Percentiles rank a stretch among this genome's conserved stretches.
These are phyloP conservation scores for Athripsodes cinereus DNA, from an alignment of 2,888 invertebrate genomes.

Conservation along the genomic window DNA sequence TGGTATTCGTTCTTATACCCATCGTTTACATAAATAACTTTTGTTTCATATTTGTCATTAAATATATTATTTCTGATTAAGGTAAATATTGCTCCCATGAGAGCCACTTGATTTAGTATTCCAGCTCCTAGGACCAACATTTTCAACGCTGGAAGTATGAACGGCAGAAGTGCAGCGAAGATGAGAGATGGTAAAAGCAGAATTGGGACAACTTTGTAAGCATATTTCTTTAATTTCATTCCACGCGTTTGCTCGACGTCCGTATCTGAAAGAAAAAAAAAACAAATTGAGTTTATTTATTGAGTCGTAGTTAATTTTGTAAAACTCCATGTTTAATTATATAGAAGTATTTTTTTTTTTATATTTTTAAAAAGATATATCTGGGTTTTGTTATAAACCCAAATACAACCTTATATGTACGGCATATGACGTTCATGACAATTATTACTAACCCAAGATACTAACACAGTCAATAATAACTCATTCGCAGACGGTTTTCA, in stretches of 20 bases:
- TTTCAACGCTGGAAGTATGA: slow-evolving; percentile 61
- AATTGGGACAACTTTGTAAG: slow-evolving; percentile 46
- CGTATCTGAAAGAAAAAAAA: slow-evolving; percentile 19
- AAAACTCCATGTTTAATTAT: no score
- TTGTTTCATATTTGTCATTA: slow-evolving; percentile 46
- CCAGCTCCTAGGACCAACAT: slow-evolving; percentile 56
- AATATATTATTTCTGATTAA: slow-evolving; percentile 55
- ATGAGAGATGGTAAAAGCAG: slow-evolving; percentile 57
- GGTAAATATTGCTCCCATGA: slow-evolving; percentile 54
- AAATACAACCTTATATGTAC: no score
- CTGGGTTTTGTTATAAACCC: no score
- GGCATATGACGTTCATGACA: no score
- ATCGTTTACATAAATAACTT: slow-evolving; percentile 51
- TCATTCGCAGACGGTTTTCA: no score
- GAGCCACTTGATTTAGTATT: slow-evolving; percentile 62
- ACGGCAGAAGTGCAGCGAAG: slow-evolving; percentile 61
- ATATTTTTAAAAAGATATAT: no score
- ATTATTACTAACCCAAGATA: no score
- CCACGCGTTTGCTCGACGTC: slow-evolving; percentile 7
- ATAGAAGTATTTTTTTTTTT: no score
- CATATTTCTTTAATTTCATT: slow-evolving; percentile 33
- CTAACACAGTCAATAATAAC: no score
- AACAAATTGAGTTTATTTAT: no score
- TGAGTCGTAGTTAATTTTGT: no score
- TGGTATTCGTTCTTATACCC: slow-evolving; percentile 47